Evolutionary conservation across 2,797 vertebrate species (phyloP).

Genomic region (Aplochiton taeniatus): DNA sequence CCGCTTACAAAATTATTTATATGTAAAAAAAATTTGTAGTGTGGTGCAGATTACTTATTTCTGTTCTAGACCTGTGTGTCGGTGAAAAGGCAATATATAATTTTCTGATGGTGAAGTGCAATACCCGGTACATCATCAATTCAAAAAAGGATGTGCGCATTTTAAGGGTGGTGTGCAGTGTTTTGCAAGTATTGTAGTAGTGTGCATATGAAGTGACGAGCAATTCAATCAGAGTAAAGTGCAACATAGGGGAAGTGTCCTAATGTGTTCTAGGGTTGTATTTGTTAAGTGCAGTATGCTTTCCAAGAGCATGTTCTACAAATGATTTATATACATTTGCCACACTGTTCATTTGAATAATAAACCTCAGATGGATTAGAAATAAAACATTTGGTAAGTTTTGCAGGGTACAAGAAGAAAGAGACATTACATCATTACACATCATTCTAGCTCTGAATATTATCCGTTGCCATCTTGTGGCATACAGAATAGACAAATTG

Average conservation of each 20-base stretch:
- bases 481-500: constrained; percentile 24
- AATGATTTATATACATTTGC: no score
- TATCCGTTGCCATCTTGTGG: constrained; percentile 59
- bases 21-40: no score
- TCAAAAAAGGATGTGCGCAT: not conserved
- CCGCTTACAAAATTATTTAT: no score
- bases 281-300: no score
- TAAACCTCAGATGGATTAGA: not conserved
- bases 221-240: not conserved
- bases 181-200: not conserved
- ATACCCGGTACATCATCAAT: no score
- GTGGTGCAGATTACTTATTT: no score
- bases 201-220: not conserved
- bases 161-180: not conserved
- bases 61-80: no score
- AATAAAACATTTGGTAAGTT: constrained; percentile 4
- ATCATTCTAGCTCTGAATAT: not conserved
- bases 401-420: no score
- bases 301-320: no score
- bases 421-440: not conserved
- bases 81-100: no score
- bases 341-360: no score
- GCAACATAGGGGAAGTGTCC: not conserved
- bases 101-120: no score
- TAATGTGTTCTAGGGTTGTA: not conserved